phyloP scores from a whole-genome alignment of 2,888 invertebrate species.

The Gortyna flavago region DNA sequence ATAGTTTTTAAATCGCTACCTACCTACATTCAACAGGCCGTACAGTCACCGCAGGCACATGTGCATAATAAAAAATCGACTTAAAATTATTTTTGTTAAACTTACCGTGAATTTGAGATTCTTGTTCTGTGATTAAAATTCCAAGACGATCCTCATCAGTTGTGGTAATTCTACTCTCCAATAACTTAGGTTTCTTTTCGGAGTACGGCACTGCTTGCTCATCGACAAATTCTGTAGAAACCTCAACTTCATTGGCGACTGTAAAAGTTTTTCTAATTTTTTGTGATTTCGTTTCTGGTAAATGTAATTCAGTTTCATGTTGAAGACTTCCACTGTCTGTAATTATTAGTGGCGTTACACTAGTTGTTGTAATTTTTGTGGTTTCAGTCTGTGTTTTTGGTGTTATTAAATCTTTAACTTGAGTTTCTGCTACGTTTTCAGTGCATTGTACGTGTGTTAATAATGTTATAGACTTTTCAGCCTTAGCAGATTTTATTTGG shows the following conservation, averaged over 20 bases:
- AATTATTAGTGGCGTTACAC: constrained; percentile 79
- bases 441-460: constrained; percentile 82
- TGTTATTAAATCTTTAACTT: constrained; percentile 75
- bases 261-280: constrained; percentile 76
- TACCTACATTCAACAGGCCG: background rate
- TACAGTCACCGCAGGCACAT: background rate
- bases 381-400: constrained; percentile 72
- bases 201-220: constrained; percentile 78
- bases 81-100: constrained; percentile 1
- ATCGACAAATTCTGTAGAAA: constrained; percentile 78
- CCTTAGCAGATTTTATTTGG: constrained; percentile 74
- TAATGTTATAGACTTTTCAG: constrained; percentile 77
- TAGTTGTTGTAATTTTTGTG: constrained; percentile 76
- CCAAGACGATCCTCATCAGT: constrained; percentile 68
- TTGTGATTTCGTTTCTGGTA: constrained; percentile 76
- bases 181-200: constrained; percentile 66
- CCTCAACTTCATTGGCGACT: constrained; percentile 78
- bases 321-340: constrained; percentile 81
- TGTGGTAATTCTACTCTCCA: constrained; percentile 76
- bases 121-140: constrained; percentile 81
- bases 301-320: constrained; percentile 80
- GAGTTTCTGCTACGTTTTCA: constrained; percentile 79
- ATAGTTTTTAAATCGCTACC: no score
- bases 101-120: constrained; percentile 79
- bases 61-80: background rate